phyloP scores from a whole-genome alignment of 2,888 invertebrate genomes.

The Synergus umbraculus region DNA sequence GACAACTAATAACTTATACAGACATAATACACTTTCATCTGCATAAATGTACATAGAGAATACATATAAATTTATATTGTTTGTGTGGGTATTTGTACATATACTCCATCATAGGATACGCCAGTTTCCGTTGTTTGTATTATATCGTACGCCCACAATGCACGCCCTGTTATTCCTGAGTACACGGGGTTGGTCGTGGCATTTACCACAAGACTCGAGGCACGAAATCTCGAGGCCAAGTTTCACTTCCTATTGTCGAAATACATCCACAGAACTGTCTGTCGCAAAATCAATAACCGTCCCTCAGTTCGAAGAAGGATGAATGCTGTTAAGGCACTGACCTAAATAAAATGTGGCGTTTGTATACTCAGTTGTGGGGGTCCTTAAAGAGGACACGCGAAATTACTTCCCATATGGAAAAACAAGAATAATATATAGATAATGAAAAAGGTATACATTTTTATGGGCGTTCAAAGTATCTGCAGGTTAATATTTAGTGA shows the following conservation, averaged over 20 bases:
- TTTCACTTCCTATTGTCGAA: slow-evolving; percentile 32
- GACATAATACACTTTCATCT: not conserved
- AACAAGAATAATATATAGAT: not conserved
- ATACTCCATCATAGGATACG: not conserved
- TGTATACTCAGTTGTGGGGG: not conserved
- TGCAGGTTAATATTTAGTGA: not conserved
- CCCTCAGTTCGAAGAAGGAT: slow-evolving; percentile 11
- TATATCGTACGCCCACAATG: not conserved
- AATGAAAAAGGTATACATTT: not conserved
- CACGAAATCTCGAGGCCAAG: slow-evolving; percentile 17
- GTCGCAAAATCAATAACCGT: slow-evolving; percentile 35
- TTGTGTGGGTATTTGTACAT: not conserved
- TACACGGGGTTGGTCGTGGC: not conserved
- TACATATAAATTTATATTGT: not conserved
- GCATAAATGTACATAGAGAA: not conserved
- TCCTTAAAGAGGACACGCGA: not conserved
- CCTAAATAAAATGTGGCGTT: slow-evolving; percentile 9
- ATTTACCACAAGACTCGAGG: slow-evolving; percentile 1
- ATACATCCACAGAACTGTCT: slow-evolving; percentile 1
- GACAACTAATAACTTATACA: not conserved
- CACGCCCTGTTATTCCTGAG: slow-evolving; percentile 25
- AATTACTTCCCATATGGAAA: not conserved
- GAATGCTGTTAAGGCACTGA: not conserved
- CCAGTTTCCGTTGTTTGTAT: not conserved
- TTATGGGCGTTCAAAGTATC: not conserved